These are phyloP conservation scores for Catocala sponsa DNA, from an alignment of 2,888 invertebrate genomes.

Conservation along the genomic window DNA sequence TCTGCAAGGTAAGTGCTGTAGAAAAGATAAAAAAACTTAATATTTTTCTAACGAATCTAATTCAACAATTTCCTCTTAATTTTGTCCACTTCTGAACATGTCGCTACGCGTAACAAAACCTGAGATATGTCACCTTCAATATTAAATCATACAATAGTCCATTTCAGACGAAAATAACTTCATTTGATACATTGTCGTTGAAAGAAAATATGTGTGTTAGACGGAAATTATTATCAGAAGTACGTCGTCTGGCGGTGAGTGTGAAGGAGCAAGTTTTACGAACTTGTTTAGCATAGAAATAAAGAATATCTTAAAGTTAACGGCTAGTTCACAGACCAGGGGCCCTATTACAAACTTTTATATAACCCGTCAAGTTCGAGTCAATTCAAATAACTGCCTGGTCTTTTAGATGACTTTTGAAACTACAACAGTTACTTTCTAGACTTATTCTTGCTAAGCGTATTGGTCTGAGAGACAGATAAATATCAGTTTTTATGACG, in stretches of 20 bases:
- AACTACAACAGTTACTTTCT: no score
- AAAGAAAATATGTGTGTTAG: constrained; percentile 12
- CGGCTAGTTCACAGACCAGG: background rate
- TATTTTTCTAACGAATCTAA: background rate
- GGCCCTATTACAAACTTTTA: no score
- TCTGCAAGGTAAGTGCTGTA: no score
- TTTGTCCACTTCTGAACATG: background rate
- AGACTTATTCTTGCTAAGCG: no score
- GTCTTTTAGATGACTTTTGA: background rate
- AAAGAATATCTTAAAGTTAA: background rate
- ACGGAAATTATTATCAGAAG: constrained; percentile 32
- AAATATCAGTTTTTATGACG: no score
- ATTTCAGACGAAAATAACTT: constrained; percentile 16
- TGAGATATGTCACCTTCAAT: constrained; percentile 5
- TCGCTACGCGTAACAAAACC: background rate
- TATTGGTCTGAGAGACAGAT: no score
- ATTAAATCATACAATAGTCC: constrained; percentile 15
- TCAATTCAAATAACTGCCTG: no score
- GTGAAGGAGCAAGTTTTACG: constrained; percentile 19
- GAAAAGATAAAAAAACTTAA: no score
- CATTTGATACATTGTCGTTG: constrained; percentile 7
- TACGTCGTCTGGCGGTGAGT: background rate
- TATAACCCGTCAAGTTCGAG: no score
- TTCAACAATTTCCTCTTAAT: constrained; percentile 12
- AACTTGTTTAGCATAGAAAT: constrained; percentile 22